Conservation (phyloP, 1,140 invertebrate genomes). For the Kradibia gibbosae region DNA sequence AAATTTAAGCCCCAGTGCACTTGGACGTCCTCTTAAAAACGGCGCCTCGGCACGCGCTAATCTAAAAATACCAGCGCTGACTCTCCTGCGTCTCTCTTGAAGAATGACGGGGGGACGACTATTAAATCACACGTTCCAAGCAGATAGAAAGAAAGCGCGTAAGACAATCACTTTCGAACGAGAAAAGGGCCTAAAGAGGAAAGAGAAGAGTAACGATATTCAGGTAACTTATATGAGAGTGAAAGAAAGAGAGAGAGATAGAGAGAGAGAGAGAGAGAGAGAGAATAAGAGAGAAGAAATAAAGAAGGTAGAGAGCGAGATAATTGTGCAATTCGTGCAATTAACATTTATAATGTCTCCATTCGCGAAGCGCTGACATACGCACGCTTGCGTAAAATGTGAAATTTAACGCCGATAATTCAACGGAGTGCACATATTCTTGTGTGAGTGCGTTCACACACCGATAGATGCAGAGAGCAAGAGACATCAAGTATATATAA, state of each 20-base stretch:
- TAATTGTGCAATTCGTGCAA: slow-evolving; percentile 67
- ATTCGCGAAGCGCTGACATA: slow-evolving; percentile 50
- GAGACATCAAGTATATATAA: slow-evolving; percentile 7
- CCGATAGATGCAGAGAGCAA: slow-evolving; percentile 26
- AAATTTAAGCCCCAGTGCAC: slow-evolving; percentile 30
- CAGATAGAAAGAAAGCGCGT: slow-evolving; percentile 60
- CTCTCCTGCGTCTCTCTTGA: slow-evolving; percentile 54
- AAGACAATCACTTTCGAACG: slow-evolving; percentile 21
- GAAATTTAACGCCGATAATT: slow-evolving; percentile 67
- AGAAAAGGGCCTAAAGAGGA: background rate
- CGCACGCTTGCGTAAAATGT: slow-evolving; percentile 60
- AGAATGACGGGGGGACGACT: slow-evolving; percentile 57
- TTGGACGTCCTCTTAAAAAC: slow-evolving; percentile 35
- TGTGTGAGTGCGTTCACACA: slow-evolving; percentile 45
- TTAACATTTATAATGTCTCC: slow-evolving; percentile 70
- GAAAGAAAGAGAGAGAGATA: slow-evolving; percentile 41
- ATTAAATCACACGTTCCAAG: slow-evolving; percentile 60
- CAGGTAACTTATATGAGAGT: slow-evolving; percentile 36
- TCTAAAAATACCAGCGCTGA: slow-evolving; percentile 62
- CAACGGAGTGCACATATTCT: slow-evolving; percentile 57
- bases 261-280: slow-evolving; percentile 27
- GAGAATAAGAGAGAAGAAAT: background rate
- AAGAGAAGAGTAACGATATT: background rate
- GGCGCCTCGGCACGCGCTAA: slow-evolving; percentile 53
- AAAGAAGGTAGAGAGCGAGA: slow-evolving; percentile 47